These are phyloP conservation scores for Bombus confusus DNA, from an alignment of 1,140 invertebrate species.

Conservation along the genomic window DNA sequence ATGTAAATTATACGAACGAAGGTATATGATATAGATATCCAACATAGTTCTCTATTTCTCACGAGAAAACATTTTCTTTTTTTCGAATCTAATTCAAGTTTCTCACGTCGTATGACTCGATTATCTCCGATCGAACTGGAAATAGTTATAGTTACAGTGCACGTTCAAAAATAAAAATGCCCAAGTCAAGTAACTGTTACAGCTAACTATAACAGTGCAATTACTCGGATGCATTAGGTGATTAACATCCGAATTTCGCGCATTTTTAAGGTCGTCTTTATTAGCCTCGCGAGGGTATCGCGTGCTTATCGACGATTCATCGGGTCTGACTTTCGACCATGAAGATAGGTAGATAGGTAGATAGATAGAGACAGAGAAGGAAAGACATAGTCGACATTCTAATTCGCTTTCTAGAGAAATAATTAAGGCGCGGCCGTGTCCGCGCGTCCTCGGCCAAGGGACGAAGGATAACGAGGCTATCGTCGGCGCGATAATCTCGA, in stretches of 20 bases:
- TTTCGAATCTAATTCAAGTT: too few species aligned
- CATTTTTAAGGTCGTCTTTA: not conserved
- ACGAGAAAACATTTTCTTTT: too few species aligned
- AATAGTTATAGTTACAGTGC: too few species aligned
- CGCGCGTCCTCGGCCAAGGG: not conserved
- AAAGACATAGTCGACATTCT: not conserved
- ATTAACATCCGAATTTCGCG: not conserved
- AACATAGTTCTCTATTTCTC: too few species aligned
- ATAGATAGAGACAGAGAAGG: too few species aligned
- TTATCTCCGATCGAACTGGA: too few species aligned
- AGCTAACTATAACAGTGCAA: not conserved
- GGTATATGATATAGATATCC: too few species aligned
- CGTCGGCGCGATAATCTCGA: slow-evolving; percentile 31
- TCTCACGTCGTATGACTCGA: too few species aligned
- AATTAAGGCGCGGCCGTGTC: slow-evolving; percentile 42
- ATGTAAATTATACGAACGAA: too few species aligned
- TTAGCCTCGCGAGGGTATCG: slow-evolving; percentile 5
- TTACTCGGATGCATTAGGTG: not conserved
- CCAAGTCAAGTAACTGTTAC: too few species aligned
- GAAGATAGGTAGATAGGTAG: too few species aligned
- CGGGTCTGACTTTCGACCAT: not conserved
- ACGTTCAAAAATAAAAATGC: too few species aligned
- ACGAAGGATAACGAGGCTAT: slow-evolving; percentile 35
- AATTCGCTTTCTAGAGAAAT: slow-evolving; percentile 37
- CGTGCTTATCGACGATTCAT: slow-evolving; percentile 58